These are phyloP conservation scores for Pantherophis alleghaniensis DNA, from an alignment of 2,797 vertebrate genomes.

Conservation along the genomic window DNA sequence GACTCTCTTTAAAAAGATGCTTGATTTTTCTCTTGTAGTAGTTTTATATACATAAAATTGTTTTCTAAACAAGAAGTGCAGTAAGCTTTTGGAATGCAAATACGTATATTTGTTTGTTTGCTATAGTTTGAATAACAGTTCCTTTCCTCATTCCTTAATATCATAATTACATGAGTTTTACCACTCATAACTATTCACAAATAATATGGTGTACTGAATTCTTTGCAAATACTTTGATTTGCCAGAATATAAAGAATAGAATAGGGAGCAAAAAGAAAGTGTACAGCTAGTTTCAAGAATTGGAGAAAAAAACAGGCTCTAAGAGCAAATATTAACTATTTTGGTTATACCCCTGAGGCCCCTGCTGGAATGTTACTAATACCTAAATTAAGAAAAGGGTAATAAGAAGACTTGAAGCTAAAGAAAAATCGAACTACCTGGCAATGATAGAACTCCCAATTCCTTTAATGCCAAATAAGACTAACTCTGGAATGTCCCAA, in stretches of 20 bases:
- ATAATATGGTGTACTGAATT: neutral
- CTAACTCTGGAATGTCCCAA: neutral
- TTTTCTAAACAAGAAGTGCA: neutral
- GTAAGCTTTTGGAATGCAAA: neutral
- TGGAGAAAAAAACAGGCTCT: neutral
- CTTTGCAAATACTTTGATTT: neutral
- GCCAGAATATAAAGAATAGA: neutral
- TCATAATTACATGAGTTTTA: neutral
- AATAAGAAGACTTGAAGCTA: neutral
- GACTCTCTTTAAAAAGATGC: neutral
- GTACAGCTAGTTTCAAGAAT: neutral
- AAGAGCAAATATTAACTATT: neutral
- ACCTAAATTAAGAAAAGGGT: neutral
- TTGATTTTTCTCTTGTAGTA: neutral
- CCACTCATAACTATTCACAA: neutral
- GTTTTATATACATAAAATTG: neutral
- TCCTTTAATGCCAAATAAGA: neutral
- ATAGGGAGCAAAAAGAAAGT: neutral
- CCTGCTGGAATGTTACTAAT: neutral
- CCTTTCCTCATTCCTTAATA: neutral
- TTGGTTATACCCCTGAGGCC: neutral
- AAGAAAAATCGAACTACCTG: neutral
- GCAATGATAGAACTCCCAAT: neutral
- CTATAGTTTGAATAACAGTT: neutral
- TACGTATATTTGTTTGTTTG: neutral